Evolutionary conservation across 1,140 invertebrate genomes (phyloP).

Genomic region (Arion vulgaris): DNA sequence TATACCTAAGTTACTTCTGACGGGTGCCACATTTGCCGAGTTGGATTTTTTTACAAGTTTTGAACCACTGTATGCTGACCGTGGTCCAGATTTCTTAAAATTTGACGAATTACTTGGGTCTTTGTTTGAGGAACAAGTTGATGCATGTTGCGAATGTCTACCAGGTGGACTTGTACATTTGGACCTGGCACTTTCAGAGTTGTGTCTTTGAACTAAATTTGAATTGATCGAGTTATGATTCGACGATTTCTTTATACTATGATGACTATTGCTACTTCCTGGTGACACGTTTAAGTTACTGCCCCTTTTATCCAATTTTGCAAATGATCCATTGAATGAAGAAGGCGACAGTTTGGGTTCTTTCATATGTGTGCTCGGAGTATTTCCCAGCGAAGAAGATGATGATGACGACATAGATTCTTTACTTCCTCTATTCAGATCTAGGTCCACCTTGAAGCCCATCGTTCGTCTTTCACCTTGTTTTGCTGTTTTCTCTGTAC

Average conservation of each 20-base stretch:
- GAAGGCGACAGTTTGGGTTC: slow-evolving; percentile 16
- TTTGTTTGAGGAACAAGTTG: background rate
- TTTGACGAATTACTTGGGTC: background rate
- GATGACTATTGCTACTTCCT: background rate
- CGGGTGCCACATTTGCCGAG: background rate
- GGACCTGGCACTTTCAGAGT: background rate
- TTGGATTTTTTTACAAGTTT: background rate
- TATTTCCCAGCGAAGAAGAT: background rate
- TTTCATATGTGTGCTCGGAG: background rate
- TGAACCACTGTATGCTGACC: background rate
- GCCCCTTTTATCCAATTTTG: background rate
- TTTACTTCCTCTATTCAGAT: background rate
- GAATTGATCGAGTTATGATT: background rate
- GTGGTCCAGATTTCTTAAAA: background rate
- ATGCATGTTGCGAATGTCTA: background rate
- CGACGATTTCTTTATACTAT: background rate
- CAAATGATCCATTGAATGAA: background rate
- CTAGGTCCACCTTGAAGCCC: slow-evolving; percentile 7
- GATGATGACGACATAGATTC: background rate
- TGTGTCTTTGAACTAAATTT: background rate
- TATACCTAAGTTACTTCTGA: too few species aligned
- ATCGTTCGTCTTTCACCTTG: background rate
- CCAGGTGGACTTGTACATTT: too few species aligned
- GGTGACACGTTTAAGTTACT: background rate
- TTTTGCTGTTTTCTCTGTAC: slow-evolving; percentile 4